Percentiles rank a stretch among this genome's conserved stretches.
Evolutionary conservation across 30 jellyfish, hydroid and myxozoan species (phyloP).

Genomic region (Clytia hemisphaerica): DNA sequence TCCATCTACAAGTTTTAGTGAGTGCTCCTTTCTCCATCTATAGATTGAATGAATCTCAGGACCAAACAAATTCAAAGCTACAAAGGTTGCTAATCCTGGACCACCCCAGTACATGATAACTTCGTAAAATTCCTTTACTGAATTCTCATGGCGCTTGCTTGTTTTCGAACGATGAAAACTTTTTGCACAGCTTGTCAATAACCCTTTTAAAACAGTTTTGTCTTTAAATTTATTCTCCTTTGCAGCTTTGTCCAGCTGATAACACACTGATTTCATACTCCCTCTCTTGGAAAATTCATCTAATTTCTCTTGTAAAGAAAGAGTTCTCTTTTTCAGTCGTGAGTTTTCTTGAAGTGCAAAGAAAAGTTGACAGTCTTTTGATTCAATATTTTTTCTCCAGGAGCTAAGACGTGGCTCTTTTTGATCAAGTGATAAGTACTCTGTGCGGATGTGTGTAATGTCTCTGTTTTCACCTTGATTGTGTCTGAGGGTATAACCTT

Average conservation of each 20-base stretch:
- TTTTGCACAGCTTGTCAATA: not conserved
- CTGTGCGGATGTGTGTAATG: no score
- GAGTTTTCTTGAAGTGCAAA: not conserved
- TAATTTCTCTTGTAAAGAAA: not conserved
- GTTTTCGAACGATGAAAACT: not conserved
- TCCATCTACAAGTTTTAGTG: not conserved
- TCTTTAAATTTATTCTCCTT: not conserved
- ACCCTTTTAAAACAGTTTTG: slow-evolving; percentile 6
- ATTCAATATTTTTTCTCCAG: no score
- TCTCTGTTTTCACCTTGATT: no score
- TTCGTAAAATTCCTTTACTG: slow-evolving; percentile 1
- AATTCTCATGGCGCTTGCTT: not conserved
- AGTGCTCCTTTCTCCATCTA: not conserved
- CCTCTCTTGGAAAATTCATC: slow-evolving; percentile 6
- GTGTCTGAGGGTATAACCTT: no score
- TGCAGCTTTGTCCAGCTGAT: not conserved
- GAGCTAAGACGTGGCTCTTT: no score
- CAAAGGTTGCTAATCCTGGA: slow-evolving; percentile 3
- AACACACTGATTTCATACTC: not conserved
- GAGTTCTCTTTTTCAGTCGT: not conserved
- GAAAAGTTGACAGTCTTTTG: no score
- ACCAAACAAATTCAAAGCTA: not conserved
- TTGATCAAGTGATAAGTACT: no score
- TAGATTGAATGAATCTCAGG: not conserved
- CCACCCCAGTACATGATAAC: slow-evolving; percentile 6